Base-by-base conservation (phyloP, 2,113 vertebrate genomes). In the Pangasianodon hypophthalmus region DNA sequence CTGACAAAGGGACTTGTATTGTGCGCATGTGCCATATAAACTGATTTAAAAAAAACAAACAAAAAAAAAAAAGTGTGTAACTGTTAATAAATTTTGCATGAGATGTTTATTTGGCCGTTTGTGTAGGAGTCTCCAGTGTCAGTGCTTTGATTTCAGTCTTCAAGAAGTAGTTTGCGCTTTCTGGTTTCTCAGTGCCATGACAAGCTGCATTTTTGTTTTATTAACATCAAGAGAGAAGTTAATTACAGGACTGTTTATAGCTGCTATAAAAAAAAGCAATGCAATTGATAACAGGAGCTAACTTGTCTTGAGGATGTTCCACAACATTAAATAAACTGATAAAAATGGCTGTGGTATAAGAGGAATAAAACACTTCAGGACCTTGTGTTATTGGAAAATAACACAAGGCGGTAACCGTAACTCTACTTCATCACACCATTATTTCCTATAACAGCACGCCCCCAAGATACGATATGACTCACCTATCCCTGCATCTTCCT, bases 401-500 rank as follows among this genome's bases (percentile, higher is more conserved):
- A 77, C 8, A 2, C 0, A 11, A 3, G 3, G 8, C 11, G 21
- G 41, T 24, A n/a, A 29, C 48, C 7, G 3, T 54, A 32, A 56
- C 79, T 32, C 29, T n/a, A 84, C 82, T 44, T 84, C 18, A 41
- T 37, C 81, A 58, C 29, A 58, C n/a, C 6, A 60, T 26, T 50
- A 26, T 26, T 26, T 32, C 14, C 14, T 56, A 21, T 1, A 82
- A 21, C 13, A n/a, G 13, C 50, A 58, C 1, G 0, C 8, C 46
- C 2, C 50, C 2, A 32, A 82, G n/a, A 37, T 19, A 82, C 10
- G 1, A 56, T 4, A 85, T 26, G 56, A 84, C 69, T 58, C 7
- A 95, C 95, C 94, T 93, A 92, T 60, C n/a, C 64, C 75, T 1
- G 73, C 26, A 54, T 93, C 91, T 13, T 92, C 90, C 10, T 94